Percentiles rank a stretch among this genome's conserved stretches.
Conservation (phyloP, 2,797 vertebrate genomes). For the Neopelma chrysocephalum region DNA sequence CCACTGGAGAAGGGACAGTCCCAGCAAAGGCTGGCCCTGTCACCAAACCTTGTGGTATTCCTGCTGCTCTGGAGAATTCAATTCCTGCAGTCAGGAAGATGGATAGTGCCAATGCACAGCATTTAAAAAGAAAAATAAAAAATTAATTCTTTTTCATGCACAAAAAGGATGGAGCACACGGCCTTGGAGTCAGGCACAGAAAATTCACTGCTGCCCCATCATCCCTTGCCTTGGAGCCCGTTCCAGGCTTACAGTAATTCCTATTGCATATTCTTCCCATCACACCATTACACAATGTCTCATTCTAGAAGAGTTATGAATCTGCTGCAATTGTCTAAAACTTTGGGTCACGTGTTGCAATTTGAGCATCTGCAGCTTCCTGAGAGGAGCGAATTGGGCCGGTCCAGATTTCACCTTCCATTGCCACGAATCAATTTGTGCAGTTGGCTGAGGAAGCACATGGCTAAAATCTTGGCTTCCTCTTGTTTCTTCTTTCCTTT, state of each 20-base stretch:
- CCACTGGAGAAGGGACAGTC: not conserved
- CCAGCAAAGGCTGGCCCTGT: not conserved
- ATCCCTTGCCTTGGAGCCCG: fast-evolving
- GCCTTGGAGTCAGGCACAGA: not conserved
- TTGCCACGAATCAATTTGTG: conserved; percentile 4
- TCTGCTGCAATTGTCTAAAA: not conserved
- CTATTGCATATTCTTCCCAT: not conserved
- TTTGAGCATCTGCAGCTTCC: not conserved
- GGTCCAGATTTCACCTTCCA: not conserved
- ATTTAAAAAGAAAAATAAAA: not conserved
- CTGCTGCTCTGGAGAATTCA: not conserved
- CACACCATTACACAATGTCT: not conserved
- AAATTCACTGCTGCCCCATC: not conserved
- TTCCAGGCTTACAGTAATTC: not conserved
- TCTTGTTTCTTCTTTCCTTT: not conserved
- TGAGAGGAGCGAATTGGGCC: not conserved
- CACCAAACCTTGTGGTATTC: not conserved
- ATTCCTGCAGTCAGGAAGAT: not conserved
- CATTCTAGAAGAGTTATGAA: not conserved
- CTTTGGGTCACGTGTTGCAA: not conserved
- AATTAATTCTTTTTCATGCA: not conserved
- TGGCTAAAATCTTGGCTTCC: conserved; percentile 1
- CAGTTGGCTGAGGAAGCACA: not conserved
- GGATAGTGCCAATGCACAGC: not conserved
- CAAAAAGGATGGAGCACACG: not conserved